phyloP scores from a whole-genome alignment of 2,888 invertebrate species.

The Amblyjoppa fuscipennis region DNA sequence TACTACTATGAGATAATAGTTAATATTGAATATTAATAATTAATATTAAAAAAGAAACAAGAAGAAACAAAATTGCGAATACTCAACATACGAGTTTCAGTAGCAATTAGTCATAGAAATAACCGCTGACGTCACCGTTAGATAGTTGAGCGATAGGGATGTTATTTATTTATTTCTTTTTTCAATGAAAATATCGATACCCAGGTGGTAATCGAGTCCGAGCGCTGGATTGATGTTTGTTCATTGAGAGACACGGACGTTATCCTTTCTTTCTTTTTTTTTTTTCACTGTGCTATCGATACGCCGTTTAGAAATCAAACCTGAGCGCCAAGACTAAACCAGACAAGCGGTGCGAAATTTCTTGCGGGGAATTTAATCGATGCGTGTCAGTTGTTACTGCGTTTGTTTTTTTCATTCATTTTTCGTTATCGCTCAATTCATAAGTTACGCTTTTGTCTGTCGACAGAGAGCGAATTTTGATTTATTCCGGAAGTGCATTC shows the following conservation, averaged over 20 bases:
- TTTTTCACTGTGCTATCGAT: neutral
- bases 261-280: neutral
- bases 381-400: neutral
- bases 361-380: neutral
- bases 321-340: neutral
- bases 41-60: too few relatives aligned
- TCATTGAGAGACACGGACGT: neutral
- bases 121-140: too few relatives aligned
- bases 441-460: slow-evolving; percentile 67
- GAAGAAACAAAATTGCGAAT: too few relatives aligned
- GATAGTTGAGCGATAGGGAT: too few relatives aligned
- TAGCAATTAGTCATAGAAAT: too few relatives aligned
- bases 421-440: slow-evolving; percentile 59
- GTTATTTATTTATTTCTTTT: too few relatives aligned
- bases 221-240: too few relatives aligned
- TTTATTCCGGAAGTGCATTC: slow-evolving; percentile 72
- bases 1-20: too few relatives aligned
- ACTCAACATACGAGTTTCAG: too few relatives aligned
- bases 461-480: slow-evolving; percentile 67
- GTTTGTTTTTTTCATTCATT: slow-evolving; percentile 13
- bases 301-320: neutral
- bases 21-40: too few relatives aligned
- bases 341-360: neutral
- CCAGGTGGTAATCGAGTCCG: too few relatives aligned
- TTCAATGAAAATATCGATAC: too few relatives aligned